Conservation (phyloP, 2,888 invertebrate genomes). For the Melipona bicolor region DNA sequence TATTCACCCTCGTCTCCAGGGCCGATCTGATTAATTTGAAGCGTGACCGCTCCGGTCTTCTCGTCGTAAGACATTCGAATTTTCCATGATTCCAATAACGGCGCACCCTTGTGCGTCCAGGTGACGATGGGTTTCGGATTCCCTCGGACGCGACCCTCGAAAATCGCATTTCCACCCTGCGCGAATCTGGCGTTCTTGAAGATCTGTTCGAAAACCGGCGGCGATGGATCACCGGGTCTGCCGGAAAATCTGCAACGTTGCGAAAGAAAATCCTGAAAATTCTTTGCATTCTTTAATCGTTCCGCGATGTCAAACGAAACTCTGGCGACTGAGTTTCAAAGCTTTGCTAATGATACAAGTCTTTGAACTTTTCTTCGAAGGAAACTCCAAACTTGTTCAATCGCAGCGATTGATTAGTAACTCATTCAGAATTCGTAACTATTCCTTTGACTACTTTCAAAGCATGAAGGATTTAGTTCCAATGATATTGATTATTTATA, state of each 20-base stretch:
- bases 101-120: slow-evolving; percentile 95
- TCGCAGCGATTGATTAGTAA: too few relatives aligned
- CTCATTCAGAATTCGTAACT: too few relatives aligned
- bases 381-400: too few relatives aligned
- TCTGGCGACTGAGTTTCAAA: neutral
- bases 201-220: slow-evolving; percentile 97
- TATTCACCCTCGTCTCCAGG: slow-evolving; percentile 99
- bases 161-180: slow-evolving; percentile 96
- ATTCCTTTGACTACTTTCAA: too few relatives aligned
- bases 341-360: too few relatives aligned
- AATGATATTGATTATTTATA: neutral
- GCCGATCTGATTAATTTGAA: slow-evolving; percentile 97
- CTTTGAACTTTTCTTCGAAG: too few relatives aligned
- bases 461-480: neutral
- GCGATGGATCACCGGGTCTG: slow-evolving; percentile 92
- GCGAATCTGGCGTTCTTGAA: slow-evolving; percentile 97
- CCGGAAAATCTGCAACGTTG: slow-evolving; percentile 77
- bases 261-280: neutral
- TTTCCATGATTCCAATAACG: slow-evolving; percentile 93
- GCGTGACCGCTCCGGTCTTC: slow-evolving; percentile 94
- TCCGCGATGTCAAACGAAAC: neutral
- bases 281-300: neutral
- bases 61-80: slow-evolving; percentile 96
- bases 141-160: slow-evolving; percentile 96
- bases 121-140: slow-evolving; percentile 96